These are phyloP conservation scores for Penaeus indicus DNA, from an alignment of 1,140 invertebrate genomes.

Conservation along the genomic window DNA sequence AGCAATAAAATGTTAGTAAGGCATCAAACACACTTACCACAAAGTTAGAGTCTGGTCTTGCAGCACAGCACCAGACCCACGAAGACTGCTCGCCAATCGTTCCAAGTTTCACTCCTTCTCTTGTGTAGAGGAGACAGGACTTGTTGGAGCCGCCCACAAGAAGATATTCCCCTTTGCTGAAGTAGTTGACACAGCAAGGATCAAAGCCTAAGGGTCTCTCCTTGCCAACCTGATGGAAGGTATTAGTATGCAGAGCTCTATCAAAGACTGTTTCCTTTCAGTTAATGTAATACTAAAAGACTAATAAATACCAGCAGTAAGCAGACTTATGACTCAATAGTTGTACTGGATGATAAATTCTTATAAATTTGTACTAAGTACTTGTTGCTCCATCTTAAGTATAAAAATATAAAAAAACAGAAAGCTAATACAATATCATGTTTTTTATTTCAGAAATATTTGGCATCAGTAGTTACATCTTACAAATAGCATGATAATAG, in stretches of 20 bases:
- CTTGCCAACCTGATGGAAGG: constrained; percentile 76
- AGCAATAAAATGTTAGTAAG: no score
- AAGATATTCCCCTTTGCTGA: constrained; percentile 85
- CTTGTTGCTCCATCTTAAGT: neutral
- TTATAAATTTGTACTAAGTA: neutral
- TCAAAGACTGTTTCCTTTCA: neutral
- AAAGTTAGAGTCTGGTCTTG: constrained; percentile 81
- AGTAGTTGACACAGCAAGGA: constrained; percentile 83
- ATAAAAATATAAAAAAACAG: constrained; percentile 34
- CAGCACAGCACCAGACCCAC: constrained; percentile 89
- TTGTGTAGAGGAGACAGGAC: constrained; percentile 82
- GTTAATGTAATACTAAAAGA: no score
- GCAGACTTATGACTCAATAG: no score
- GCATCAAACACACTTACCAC: constrained; percentile 74
- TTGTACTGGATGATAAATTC: no score
- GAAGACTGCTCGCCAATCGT: constrained; percentile 81
- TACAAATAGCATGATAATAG: no score
- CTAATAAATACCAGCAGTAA: no score
- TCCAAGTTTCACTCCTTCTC: constrained; percentile 85
- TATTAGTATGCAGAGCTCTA: constrained; percentile 22
- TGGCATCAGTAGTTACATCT: no score
- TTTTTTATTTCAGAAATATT: no score
- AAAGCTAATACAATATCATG: neutral
- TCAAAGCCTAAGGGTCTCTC: constrained; percentile 86
- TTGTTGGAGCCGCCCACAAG: constrained; percentile 88